Evolutionary conservation across 2,797 vertebrate species (phyloP).

Genomic region (Gambelia wislizenii): DNA sequence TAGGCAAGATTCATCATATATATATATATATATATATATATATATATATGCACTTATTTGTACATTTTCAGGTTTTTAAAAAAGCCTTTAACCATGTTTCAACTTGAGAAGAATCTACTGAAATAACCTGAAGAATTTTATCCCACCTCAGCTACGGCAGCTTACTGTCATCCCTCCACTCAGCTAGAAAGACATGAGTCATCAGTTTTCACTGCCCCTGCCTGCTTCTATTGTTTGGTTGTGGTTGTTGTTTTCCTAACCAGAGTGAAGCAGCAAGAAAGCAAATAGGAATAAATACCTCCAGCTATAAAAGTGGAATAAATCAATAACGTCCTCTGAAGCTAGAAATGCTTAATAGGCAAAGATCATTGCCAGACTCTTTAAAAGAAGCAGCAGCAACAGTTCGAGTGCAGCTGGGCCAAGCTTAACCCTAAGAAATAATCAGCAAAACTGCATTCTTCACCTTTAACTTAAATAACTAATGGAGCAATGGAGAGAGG

Average conservation of each 20-base stretch:
- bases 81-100: constrained; percentile 14
- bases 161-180: not conserved
- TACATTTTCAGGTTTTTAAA: constrained; percentile 35
- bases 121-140: not conserved
- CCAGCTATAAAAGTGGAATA: constrained; percentile 74
- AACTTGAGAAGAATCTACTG: constrained; percentile 41
- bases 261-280: constrained; percentile 60
- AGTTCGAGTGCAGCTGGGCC: constrained; percentile 65
- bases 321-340: constrained; percentile 74
- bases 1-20: not conserved
- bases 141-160: constrained; percentile 37
- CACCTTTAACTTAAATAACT: constrained; percentile 67
- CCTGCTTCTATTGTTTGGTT: not conserved
- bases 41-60: constrained; percentile 7
- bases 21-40: not conserved
- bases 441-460: constrained; percentile 61
- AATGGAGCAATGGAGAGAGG: not conserved
- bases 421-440: constrained; percentile 68
- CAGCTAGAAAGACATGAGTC: constrained; percentile 50
- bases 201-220: constrained; percentile 53
- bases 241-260: constrained; percentile 39
- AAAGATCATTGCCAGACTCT: constrained; percentile 74
- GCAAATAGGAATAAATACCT: constrained; percentile 75
- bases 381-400: constrained; percentile 72
- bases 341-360: constrained; percentile 76